Evolutionary conservation across 2,888 invertebrate species (phyloP).

Genomic region (Drosophila infuscata): DNA sequence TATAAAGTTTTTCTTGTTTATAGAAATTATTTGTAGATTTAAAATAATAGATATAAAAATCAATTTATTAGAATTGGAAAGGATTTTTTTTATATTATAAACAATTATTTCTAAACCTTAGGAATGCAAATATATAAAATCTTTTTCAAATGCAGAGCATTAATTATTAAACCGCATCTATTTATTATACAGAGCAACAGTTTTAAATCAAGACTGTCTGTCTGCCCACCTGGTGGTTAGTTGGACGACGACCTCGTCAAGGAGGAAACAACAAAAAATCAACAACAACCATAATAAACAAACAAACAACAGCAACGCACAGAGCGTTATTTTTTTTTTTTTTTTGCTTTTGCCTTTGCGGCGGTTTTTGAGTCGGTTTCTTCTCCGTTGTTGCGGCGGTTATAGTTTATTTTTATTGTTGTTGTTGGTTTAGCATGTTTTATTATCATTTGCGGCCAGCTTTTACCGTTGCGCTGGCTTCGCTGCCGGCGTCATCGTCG

Average conservation of each 20-base stretch:
- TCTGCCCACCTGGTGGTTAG: conserved; percentile 35
- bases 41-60: neutral
- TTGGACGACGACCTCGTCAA: conserved; percentile 34
- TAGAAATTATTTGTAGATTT: neutral
- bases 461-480: conserved; percentile 50
- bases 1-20: neutral
- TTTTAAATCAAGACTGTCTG: conserved; percentile 9
- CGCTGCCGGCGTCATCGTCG: conserved; percentile 18
- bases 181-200: conserved; percentile 26
- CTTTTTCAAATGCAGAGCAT: neutral
- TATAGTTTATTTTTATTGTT: conserved; percentile 25
- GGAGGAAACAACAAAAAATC: conserved; percentile 1
- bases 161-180: conserved; percentile 7
- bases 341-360: conserved; percentile 18
- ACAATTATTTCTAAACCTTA: neutral
- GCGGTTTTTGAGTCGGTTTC: conserved; percentile 30
- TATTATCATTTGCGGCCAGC: conserved; percentile 66
- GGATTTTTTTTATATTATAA: no score
- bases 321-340: conserved; percentile 13
- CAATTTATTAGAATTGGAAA: neutral
- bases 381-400: conserved; percentile 33
- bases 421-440: conserved; percentile 52
- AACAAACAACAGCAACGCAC: neutral
- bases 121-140: neutral
- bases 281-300: conserved; percentile 14